A percentile compares a stretch with the other conserved stretches of the same genome.
These are phyloP conservation scores for Palloptera scutellata DNA, from an alignment of 2,888 invertebrate species.

Conservation along the genomic window DNA sequence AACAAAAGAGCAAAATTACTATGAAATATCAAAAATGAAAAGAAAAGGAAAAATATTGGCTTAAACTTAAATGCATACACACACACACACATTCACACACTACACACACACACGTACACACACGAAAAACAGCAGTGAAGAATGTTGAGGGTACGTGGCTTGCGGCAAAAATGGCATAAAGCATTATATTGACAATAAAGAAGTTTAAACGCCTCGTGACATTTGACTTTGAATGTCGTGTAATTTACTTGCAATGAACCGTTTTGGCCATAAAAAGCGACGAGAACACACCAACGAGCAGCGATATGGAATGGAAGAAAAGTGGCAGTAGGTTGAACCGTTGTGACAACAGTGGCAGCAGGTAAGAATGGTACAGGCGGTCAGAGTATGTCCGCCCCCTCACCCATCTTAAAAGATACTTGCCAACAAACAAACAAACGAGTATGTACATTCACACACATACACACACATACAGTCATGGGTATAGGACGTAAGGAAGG, in stretches of 20 bases:
- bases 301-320: background rate
- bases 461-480: background rate
- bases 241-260: slow-evolving; percentile 42
- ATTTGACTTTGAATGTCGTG: slow-evolving; percentile 40
- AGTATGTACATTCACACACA: too few relatives aligned
- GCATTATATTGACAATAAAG: slow-evolving; percentile 40
- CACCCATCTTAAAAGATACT: too few relatives aligned
- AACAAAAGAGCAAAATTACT: slow-evolving; percentile 21
- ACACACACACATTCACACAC: slow-evolving; percentile 4
- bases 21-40: slow-evolving; percentile 20
- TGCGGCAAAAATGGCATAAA: background rate
- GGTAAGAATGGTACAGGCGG: too few relatives aligned
- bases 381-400: background rate
- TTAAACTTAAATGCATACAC: background rate
- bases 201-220: slow-evolving; percentile 40
- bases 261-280: slow-evolving; percentile 36
- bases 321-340: background rate
- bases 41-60: slow-evolving; percentile 3
- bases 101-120: background rate
- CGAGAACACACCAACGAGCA: background rate
- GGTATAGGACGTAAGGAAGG: background rate
- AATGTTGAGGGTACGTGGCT: background rate
- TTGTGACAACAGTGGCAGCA: too few relatives aligned
- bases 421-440: too few relatives aligned
- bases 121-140: slow-evolving; percentile 3